Conservation (phyloP, 2,888 invertebrate species). For the Heliconius cydno region DNA sequence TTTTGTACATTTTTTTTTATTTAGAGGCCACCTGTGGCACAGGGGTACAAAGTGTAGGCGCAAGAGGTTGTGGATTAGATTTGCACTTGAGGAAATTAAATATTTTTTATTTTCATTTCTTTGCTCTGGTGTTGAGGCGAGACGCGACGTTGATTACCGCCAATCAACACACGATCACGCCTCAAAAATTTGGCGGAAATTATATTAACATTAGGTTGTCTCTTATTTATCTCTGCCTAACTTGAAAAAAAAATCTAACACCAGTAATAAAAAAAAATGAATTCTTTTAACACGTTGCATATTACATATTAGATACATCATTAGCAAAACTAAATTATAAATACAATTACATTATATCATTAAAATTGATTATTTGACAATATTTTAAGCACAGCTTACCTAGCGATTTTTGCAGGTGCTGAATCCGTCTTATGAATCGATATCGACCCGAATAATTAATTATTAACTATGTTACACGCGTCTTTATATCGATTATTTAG, state of each 20-base stretch:
- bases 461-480: slow-evolving; percentile 32
- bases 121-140: no score
- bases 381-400: slow-evolving; percentile 21
- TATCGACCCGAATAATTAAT: slow-evolving; percentile 13
- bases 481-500: slow-evolving; percentile 21
- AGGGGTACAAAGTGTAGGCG: no score
- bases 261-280: neutral
- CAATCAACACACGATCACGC: no score
- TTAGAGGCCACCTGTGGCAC: no score
- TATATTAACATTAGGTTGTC: no score
- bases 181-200: no score
- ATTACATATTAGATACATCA: neutral
- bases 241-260: neutral
- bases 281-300: neutral
- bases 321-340: neutral
- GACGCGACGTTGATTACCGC: no score
- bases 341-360: slow-evolving; percentile 20
- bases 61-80: no score
- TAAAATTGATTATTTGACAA: neutral
- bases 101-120: no score
- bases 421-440: slow-evolving; percentile 21
- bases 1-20: no score
- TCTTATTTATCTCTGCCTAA: neutral
- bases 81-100: no score
- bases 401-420: slow-evolving; percentile 25